phyloP scores from a whole-genome alignment of 1,140 invertebrate species.

The Halyomorpha halys region DNA sequence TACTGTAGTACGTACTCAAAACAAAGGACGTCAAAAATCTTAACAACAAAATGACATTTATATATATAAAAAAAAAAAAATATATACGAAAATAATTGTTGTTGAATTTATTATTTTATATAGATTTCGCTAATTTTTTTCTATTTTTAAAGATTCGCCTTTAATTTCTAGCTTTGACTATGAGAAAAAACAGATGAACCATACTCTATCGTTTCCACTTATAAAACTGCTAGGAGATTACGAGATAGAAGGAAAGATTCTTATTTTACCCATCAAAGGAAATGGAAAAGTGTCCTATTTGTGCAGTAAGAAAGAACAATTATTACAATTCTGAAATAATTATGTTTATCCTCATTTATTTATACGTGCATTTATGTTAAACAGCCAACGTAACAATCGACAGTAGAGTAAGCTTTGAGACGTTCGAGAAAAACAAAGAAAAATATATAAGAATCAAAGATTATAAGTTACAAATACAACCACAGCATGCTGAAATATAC shows the following conservation, averaged over 20 bases:
- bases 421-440: constrained; percentile 24
- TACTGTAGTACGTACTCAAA: no score
- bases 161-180: constrained; percentile 17
- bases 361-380: constrained; percentile 5
- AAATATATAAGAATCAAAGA: constrained; percentile 24
- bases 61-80: no score
- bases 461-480: constrained; percentile 27
- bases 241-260: constrained; percentile 28
- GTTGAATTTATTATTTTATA: no score
- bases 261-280: constrained; percentile 28
- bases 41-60: no score
- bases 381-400: constrained; percentile 26
- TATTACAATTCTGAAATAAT: not conserved
- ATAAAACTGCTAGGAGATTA: constrained; percentile 26
- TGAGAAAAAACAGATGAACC: not conserved
- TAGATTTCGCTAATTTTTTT: no score
- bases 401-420: constrained; percentile 14
- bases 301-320: constrained; percentile 27
- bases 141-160: not conserved
- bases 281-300: constrained; percentile 25
- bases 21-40: no score
- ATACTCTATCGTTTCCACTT: not conserved
- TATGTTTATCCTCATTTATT: not conserved
- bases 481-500: constrained; percentile 25
- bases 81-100: no score